Evolutionary conservation across 2,888 invertebrate genomes (phyloP).

Genomic region (Parnassius apollo): DNA sequence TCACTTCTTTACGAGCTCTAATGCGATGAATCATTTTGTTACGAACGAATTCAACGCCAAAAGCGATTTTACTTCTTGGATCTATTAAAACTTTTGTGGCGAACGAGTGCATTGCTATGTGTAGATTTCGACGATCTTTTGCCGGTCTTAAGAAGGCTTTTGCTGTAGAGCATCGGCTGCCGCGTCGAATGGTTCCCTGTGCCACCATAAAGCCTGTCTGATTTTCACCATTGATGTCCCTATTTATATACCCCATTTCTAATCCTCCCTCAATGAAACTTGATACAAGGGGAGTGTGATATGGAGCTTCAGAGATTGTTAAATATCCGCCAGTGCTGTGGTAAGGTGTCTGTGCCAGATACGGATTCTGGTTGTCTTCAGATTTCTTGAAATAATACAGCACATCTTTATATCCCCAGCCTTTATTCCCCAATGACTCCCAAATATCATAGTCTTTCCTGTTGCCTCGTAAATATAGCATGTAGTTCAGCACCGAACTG

Average conservation of each 20-base stretch:
- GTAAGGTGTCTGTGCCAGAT: constrained; percentile 88
- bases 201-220: constrained; percentile 95
- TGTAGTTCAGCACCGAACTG: constrained; percentile 93
- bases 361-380: constrained; percentile 94
- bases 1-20: constrained; percentile 91
- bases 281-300: constrained; percentile 90
- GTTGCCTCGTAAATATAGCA: constrained; percentile 95
- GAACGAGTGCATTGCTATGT: constrained; percentile 91
- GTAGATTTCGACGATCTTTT: constrained; percentile 89
- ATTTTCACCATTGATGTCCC: constrained; percentile 92
- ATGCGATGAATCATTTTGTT: constrained; percentile 87
- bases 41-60: constrained; percentile 90
- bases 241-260: constrained; percentile 91
- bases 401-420: constrained; percentile 92
- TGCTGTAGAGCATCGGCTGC: constrained; percentile 92
- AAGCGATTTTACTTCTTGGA: constrained; percentile 87
- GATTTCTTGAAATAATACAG: constrained; percentile 94
- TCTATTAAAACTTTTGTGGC: constrained; percentile 88
- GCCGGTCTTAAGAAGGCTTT: constrained; percentile 93
- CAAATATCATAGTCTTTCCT: constrained; percentile 94
- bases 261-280: constrained; percentile 91
- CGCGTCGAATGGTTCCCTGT: constrained; percentile 88
- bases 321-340: constrained; percentile 91
- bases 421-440: constrained; percentile 92
- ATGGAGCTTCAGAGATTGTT: constrained; percentile 93